Conservation (phyloP, 1,140 invertebrate genomes). For the Cotesia chilonis region DNA sequence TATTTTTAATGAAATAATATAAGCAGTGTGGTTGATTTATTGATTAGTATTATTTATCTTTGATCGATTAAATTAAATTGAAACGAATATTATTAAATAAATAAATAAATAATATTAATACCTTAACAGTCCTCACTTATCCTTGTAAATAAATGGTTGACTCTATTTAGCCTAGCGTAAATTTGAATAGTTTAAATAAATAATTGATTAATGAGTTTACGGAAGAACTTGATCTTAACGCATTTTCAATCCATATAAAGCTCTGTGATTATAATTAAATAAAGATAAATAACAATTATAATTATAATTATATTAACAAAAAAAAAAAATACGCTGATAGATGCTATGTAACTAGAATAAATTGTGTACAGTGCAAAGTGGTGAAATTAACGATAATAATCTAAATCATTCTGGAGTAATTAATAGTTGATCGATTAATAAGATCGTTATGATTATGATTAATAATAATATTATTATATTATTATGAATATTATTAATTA, state of each 20-base stretch:
- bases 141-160: conserved; percentile 12
- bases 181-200: not conserved
- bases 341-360: conserved; percentile 41
- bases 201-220: not conserved
- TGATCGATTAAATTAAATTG: too few relatives aligned
- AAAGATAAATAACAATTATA: conserved; percentile 26
- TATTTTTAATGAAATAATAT: too few relatives aligned
- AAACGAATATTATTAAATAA: too few relatives aligned
- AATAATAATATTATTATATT: not conserved
- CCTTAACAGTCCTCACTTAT: not conserved
- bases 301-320: not conserved
- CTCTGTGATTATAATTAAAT: conserved; percentile 42
- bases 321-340: conserved; percentile 31
- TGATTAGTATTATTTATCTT: too few relatives aligned
- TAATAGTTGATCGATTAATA: conserved; percentile 1
- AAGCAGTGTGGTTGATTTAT: too few relatives aligned
- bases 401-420: not conserved
- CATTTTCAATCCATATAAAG: conserved; percentile 44
- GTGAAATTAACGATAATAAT: not conserved
- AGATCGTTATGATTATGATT: not conserved
- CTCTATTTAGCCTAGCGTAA: too few relatives aligned
- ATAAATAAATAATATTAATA: too few relatives aligned
- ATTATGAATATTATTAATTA: not conserved
- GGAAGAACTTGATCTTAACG: conserved; percentile 32
- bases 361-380: conserved; percentile 42